phyloP scores from a whole-genome alignment of 2,797 vertebrate genomes.

The Rhinatrema bivittatum region DNA sequence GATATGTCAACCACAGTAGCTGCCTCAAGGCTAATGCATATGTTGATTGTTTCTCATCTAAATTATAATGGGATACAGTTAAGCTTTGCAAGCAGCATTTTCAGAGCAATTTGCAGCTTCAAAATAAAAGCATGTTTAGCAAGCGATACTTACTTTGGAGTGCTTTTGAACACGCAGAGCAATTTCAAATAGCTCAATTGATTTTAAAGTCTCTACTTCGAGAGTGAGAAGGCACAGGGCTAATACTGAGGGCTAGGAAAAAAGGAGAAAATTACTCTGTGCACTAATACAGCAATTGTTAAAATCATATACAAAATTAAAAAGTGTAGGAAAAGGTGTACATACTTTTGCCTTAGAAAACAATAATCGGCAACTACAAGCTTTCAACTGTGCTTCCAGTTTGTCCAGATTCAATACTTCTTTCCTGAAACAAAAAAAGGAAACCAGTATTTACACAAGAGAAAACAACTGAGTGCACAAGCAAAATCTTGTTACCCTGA shows the following conservation, averaged over 20 bases:
- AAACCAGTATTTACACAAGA: background rate
- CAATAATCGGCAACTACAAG: conserved; percentile 83
- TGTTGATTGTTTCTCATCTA: no score
- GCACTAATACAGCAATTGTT: background rate
- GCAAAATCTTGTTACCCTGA: no score
- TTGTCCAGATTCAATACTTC: conserved; percentile 81
- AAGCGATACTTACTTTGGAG: conserved; percentile 78
- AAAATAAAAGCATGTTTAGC: no score
- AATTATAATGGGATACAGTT: no score
- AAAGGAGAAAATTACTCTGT: conserved; percentile 6
- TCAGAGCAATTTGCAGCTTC: no score
- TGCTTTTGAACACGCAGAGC: conserved; percentile 80
- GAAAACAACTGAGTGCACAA: no score
- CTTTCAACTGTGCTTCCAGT: conserved; percentile 93
- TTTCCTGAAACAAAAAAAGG: conserved; percentile 57
- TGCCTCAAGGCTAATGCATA: no score
- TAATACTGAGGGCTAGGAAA: conserved; percentile 80
- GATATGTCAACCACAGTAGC: no score
- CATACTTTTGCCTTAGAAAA: conserved; percentile 97
- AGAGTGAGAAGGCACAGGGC: conserved; percentile 87
- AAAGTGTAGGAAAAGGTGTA: background rate
- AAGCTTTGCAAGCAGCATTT: no score
- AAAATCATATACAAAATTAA: background rate
- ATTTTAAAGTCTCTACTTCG: conserved; percentile 79
- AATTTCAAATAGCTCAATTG: conserved; percentile 81